These are phyloP conservation scores for Ophiothrix spiculata DNA, from an alignment of 35 echinoderm and acorn worm genomes.

Conservation along the genomic window DNA sequence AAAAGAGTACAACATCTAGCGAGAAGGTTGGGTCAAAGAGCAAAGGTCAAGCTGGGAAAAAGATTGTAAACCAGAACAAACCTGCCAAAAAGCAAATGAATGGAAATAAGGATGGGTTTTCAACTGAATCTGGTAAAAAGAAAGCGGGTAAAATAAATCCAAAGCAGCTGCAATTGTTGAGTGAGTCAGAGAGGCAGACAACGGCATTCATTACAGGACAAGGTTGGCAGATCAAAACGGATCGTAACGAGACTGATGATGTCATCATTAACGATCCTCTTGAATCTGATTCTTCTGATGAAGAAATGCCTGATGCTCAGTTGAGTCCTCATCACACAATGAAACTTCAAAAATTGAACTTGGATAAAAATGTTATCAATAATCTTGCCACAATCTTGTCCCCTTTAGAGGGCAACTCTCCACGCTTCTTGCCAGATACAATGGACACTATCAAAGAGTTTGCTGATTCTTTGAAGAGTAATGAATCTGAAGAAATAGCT, in stretches of 20 bases:
- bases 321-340: conserved; percentile 71
- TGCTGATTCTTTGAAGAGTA: conserved; percentile 54
- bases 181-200: conserved; percentile 61
- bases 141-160: conserved; percentile 1
- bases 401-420: conserved; percentile 67
- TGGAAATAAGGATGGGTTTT: conserved; percentile 6
- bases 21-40: neutral
- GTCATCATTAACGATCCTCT: conserved; percentile 51
- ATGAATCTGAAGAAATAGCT: conserved; percentile 19
- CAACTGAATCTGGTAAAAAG: neutral
- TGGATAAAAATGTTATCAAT: conserved; percentile 59
- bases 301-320: neutral
- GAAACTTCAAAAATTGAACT: conserved; percentile 62
- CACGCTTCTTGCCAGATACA: conserved; percentile 81
- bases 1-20: conserved; percentile 30
- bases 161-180: conserved; percentile 55
- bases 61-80: conserved; percentile 22
- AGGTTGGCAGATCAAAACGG: conserved; percentile 93
- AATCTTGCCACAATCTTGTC: conserved; percentile 74
- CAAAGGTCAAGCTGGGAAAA: conserved; percentile 29
- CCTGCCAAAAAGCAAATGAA: neutral
- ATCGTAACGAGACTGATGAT: conserved; percentile 72
- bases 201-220: conserved; percentile 92
- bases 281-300: conserved; percentile 21
- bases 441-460: conserved; percentile 96